Percentiles rank a stretch among this genome's conserved stretches.
Conservation (phyloP, 1,140 invertebrate genomes). For the Euura lappo region DNA sequence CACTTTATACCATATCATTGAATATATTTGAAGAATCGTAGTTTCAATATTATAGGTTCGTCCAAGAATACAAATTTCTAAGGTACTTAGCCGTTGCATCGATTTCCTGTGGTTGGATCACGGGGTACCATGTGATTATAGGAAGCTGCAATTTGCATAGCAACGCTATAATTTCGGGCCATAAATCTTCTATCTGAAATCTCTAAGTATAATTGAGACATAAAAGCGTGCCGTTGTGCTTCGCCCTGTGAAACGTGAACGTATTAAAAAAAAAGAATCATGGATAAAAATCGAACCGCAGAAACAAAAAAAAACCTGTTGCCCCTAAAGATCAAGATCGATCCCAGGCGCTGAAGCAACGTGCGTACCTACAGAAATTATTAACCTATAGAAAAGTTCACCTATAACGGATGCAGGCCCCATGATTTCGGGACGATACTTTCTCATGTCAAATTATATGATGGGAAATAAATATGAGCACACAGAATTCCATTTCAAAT, state of each 20-base stretch:
- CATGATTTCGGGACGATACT: no score
- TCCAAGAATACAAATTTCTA: no score
- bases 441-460: no score
- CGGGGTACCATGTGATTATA: slow-evolving; percentile 12
- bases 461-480: no score
- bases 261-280: background rate
- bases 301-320: background rate
- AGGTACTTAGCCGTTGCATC: background rate
- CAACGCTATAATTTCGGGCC: slow-evolving; percentile 34
- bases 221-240: slow-evolving; percentile 29
- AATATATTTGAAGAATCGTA: no score
- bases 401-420: no score
- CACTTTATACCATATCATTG: no score
- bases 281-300: background rate
- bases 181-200: slow-evolving; percentile 35
- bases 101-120: background rate
- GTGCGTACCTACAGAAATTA: background rate
- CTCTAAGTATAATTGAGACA: slow-evolving; percentile 36
- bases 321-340: background rate
- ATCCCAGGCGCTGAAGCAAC: background rate
- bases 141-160: slow-evolving; percentile 36
- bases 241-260: background rate
- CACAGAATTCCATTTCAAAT: no score
- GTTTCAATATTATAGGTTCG: no score
- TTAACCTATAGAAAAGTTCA: background rate